Base-by-base conservation (phyloP, 2,113 vertebrate species). In the Promerops cafer region DNA sequence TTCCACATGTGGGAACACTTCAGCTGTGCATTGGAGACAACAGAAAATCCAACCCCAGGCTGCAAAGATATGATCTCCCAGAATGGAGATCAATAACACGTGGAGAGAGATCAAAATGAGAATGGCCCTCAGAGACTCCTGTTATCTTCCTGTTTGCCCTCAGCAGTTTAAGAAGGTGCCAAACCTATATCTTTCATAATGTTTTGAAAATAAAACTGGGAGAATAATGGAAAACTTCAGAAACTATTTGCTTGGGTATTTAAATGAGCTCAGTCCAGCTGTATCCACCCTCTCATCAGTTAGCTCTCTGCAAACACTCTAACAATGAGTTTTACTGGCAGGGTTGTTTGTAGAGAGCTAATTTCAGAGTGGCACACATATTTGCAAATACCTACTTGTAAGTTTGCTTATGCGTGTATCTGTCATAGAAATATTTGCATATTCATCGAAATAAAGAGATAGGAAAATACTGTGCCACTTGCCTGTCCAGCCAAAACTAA, bases 271-370 rank as follows among this genome's bases (percentile, higher is more conserved):
- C 49, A 47, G 49, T 82, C 66, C 77, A 76, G 81, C 63, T 72
- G 45, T 87, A 95, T 71, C 69, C 70, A 53, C 47, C 52, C 72
- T 90, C 65, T 95, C 70, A 83, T 85, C 61, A 63, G 52, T 76
- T 95, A 91, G 76, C 44, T 77, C 87, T 97, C 79, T 81, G 89
- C 91, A 96, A 96, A 97, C 89, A 95, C 87, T 94, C 50, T 24
- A 80, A 78, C 91, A 88, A 86, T 61, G 89, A 70, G 61, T 89
- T 97, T 94, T 95, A 79, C 71, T 64, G 50, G 31, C 63, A 66
- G 81, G 42, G 64, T 59, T 95, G 71, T 97, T 97, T 97, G 94
- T 66, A 96, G 89, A 97, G 82, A 93, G 77, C 87, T 97, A 80
- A 97, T 96, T 97, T 97, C 74, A 75, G 87, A 95, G 89, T 78